Conservation (phyloP, 53 echinoderm and acorn worm genomes). For the Temnopleurus reevesii region DNA sequence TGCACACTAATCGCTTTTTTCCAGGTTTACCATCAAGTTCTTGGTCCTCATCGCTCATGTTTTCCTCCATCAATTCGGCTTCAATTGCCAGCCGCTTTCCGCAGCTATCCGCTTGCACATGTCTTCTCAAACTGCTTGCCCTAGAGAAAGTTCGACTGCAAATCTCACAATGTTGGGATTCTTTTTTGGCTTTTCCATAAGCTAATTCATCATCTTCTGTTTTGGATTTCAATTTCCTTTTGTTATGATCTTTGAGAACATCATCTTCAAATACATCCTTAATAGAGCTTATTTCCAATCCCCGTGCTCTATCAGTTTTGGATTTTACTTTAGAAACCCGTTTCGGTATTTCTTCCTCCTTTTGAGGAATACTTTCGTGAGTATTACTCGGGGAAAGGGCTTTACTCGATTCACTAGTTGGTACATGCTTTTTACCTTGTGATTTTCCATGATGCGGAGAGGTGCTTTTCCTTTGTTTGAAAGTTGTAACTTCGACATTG, state of each 20-base stretch:
- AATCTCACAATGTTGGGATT: background rate
- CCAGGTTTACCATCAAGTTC: background rate
- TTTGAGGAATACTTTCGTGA: background rate
- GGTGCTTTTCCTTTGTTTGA: background rate
- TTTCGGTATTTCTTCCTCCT: background rate
- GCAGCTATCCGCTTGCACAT: background rate
- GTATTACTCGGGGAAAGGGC: background rate
- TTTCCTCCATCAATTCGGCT: background rate
- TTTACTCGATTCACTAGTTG: background rate
- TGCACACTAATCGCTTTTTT: conserved; percentile 21
- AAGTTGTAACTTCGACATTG: background rate
- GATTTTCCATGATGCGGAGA: background rate
- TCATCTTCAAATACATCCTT: background rate
- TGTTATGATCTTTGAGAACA: background rate
- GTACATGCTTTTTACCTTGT: background rate
- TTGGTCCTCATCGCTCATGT: background rate
- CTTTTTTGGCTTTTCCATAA: background rate
- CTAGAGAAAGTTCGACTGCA: conserved; percentile 10
- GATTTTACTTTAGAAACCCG: background rate
- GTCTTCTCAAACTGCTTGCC: conserved; percentile 13
- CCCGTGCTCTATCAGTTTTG: background rate
- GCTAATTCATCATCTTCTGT: background rate
- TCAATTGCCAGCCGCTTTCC: background rate
- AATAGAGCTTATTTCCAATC: background rate
- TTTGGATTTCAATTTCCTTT: background rate